Conservation (phyloP, 1,140 invertebrate species). For the Dendrolimus kikuchii region DNA sequence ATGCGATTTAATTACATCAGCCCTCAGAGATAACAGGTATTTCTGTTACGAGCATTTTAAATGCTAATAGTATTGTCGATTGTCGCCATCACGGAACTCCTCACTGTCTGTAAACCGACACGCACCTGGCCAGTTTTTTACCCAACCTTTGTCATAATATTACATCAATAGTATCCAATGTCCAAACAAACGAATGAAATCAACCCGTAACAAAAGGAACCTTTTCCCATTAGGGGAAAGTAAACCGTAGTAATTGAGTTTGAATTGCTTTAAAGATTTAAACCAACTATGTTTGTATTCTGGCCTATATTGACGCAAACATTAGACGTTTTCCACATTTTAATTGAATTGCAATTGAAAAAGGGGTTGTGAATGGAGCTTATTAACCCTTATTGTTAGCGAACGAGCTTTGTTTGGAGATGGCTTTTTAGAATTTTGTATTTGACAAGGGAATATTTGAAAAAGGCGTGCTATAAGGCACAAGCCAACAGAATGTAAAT, state of each 20-base stretch:
- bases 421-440: too few species aligned
- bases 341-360: conserved; percentile 30
- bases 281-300: conserved; percentile 26
- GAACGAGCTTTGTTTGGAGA: too few species aligned
- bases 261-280: conserved; percentile 63
- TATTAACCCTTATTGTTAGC: too few species aligned
- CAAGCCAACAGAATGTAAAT: too few species aligned
- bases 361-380: conserved; percentile 5
- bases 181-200: conserved; percentile 53
- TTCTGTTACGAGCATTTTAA: too few species aligned
- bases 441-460: too few species aligned
- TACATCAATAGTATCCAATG: conserved; percentile 32
- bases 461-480: too few species aligned
- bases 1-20: too few species aligned
- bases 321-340: conserved; percentile 25
- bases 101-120: conserved; percentile 1
- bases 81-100: neutral
- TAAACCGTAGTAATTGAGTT: conserved; percentile 59
- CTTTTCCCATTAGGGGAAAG: conserved; percentile 53
- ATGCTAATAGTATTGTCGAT: neutral
- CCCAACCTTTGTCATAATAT: conserved; percentile 16
- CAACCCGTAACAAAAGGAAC: conserved; percentile 46
- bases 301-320: conserved; percentile 25
- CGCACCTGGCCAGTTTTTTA: conserved; percentile 6
- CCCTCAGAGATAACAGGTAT: too few species aligned